Conservation (phyloP, 2,797 vertebrate genomes). For the Phylloscopus collybita region DNA sequence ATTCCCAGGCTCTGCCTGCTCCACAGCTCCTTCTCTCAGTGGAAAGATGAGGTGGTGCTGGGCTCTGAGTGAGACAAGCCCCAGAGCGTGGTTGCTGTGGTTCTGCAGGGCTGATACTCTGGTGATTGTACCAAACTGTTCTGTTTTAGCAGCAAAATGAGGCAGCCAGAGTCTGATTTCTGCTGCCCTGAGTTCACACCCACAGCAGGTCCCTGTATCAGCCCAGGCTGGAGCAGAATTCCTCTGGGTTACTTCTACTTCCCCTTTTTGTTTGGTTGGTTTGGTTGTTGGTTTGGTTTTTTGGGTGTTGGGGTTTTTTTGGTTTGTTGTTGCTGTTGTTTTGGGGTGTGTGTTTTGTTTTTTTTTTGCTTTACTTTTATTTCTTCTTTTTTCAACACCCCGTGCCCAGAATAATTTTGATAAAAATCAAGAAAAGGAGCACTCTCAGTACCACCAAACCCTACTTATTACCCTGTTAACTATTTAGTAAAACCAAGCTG, state of each 20-base stretch:
- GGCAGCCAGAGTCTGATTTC: background rate
- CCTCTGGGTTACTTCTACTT: background rate
- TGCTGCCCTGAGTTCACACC: background rate
- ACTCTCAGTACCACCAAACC: background rate
- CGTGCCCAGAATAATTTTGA: background rate
- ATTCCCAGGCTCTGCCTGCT: background rate
- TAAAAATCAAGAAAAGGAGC: background rate
- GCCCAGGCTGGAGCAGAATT: background rate
- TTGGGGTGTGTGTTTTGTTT: background rate
- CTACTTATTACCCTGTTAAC: background rate
- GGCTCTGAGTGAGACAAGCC: background rate
- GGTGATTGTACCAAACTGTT: background rate
- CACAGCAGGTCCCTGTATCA: background rate
- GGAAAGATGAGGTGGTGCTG: background rate
- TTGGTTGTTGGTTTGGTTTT: background rate
- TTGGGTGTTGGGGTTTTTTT: background rate
- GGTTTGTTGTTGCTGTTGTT: no score
- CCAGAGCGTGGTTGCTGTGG: accelerated
- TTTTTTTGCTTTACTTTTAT: background rate
- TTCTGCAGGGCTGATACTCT: background rate
- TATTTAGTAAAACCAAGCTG: background rate
- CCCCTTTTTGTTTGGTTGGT: background rate
- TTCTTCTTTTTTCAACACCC: background rate
- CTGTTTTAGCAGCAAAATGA: background rate
- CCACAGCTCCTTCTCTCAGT: background rate